These are phyloP conservation scores for Phyllostomus hastatus DNA, from an alignment of 2,113 vertebrate genomes.

Conservation along the genomic window DNA sequence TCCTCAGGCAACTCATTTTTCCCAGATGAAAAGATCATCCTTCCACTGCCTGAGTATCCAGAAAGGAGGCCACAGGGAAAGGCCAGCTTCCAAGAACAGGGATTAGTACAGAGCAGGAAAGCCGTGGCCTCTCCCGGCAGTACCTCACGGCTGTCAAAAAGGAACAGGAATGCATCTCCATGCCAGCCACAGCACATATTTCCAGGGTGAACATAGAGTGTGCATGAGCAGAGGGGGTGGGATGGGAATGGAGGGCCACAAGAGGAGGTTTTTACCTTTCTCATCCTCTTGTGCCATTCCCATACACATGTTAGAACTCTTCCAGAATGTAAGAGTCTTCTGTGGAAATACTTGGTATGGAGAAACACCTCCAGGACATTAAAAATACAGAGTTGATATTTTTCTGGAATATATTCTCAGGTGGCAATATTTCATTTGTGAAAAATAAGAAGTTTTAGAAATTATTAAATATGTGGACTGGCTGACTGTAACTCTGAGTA, in stretches of 20 bases:
- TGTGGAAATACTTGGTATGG: not conserved
- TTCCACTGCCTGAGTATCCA: not conserved
- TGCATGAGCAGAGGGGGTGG: not conserved
- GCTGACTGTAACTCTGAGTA: not conserved
- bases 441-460: not conserved
- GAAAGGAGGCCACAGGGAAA: not conserved
- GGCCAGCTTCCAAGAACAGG: not conserved
- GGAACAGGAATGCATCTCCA: not conserved
- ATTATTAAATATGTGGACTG: not conserved
- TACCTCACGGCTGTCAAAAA: not conserved
- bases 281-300: fast-evolving
- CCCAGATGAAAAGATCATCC: not conserved
- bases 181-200: not conserved
- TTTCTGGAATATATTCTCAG: not conserved
- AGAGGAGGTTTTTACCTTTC: not conserved
- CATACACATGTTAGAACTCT: not conserved
- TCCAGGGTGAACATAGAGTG: not conserved
- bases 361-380: not conserved
- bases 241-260: not conserved
- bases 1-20: not conserved
- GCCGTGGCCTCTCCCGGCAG: not conserved
- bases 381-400: not conserved
- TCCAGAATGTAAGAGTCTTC: not conserved
- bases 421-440: not conserved
- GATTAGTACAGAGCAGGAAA: not conserved